phyloP scores from a whole-genome alignment of 1,140 invertebrate genomes.

The Procambarus virginalis region DNA sequence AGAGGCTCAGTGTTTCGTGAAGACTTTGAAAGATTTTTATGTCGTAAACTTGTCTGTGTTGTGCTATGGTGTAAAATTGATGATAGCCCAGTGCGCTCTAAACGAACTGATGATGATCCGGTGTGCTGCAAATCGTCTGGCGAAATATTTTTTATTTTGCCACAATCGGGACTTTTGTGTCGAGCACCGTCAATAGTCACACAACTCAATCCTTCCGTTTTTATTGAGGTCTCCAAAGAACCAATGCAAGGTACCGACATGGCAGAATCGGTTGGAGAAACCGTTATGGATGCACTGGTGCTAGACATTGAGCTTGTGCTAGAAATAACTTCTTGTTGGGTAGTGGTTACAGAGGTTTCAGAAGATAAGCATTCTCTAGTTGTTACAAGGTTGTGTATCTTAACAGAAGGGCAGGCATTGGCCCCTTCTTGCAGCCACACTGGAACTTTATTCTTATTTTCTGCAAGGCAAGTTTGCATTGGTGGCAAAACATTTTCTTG shows the following conservation, averaged over 20 bases:
- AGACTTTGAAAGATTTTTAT: not conserved
- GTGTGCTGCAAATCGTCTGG: no score
- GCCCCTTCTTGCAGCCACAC: not conserved
- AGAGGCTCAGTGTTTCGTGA: not conserved
- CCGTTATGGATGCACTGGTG: not conserved
- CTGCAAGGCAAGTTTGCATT: not conserved
- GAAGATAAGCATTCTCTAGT: not conserved
- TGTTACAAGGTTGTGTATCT: not conserved
- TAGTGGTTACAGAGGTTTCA: not conserved
- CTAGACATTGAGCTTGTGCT: not conserved
- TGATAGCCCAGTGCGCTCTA: not conserved
- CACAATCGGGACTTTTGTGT: not conserved
- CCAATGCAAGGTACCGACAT: no score
- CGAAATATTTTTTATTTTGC: not conserved
- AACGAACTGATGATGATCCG: not conserved
- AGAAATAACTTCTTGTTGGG: not conserved
- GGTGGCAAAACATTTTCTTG: not conserved
- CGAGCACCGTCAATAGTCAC: no score
- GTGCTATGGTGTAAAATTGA: not conserved
- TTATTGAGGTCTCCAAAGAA: no score
- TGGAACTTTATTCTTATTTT: not conserved
- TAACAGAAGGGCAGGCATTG: not conserved
- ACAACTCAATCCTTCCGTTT: no score
- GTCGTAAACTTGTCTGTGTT: not conserved
- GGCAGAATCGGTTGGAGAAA: no score